These are phyloP conservation scores for Coccyzus lansbergi DNA, from an alignment of 2,797 vertebrate genomes.

Conservation along the genomic window DNA sequence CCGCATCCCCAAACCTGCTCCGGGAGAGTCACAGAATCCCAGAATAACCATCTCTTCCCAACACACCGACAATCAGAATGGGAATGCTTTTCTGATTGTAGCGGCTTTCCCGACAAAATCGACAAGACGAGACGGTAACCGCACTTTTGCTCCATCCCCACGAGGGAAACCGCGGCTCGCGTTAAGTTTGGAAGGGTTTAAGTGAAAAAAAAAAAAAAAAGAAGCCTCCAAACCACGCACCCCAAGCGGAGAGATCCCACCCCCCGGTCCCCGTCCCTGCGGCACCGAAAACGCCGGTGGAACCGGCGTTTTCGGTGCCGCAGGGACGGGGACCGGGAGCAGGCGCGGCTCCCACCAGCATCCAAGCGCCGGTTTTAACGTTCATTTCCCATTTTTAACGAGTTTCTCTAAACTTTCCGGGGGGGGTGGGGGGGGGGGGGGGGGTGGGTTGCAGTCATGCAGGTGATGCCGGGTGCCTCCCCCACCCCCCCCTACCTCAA, in stretches of 20 bases:
- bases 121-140: neutral
- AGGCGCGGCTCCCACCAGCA: neutral
- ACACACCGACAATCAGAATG: neutral
- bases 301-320: too few relatives aligned
- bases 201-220: neutral
- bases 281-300: too few relatives aligned
- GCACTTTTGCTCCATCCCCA: neutral
- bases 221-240: neutral
- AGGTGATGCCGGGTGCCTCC: neutral
- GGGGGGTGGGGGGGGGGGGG: too few relatives aligned
- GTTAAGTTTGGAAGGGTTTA: neutral
- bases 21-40: neutral
- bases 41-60: neutral
- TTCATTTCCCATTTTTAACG: neutral
- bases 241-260: neutral
- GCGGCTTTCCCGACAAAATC: neutral
- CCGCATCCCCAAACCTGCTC: neutral
- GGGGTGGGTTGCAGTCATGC: neutral
- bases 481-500: neutral
- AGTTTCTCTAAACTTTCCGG: slow-evolving; percentile 47
- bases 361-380: neutral
- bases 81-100: too few relatives aligned
- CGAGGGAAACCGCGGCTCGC: neutral
- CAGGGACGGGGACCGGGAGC: too few relatives aligned
- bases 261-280: too few relatives aligned